Base-by-base conservation (phyloP, 2,113 vertebrate genomes). In the Pavo muticus region DNA sequence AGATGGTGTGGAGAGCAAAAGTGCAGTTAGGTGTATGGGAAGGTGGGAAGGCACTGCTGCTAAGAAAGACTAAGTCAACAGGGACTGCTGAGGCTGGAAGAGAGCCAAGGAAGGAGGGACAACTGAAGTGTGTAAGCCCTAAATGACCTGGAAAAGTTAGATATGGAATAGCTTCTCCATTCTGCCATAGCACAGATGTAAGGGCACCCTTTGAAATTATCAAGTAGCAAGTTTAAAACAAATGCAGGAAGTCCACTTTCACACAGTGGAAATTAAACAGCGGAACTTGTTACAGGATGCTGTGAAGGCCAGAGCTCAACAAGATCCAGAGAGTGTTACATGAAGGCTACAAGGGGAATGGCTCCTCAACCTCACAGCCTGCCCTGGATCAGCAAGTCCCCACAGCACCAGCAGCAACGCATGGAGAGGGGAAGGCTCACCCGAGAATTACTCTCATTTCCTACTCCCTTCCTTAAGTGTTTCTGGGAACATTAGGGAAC, bases 161-260 rank as follows among this genome's bases (percentile, higher is more conserved):
- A 14, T 81, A 10, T 12, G 27, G 29, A 90, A 65, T 24, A 81
- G 9, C 32, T 2, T 0, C 2, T 23, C 5, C 14, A 68, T 88
- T 65, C 39, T 47, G 39, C 23, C 44, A 84, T 35, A 52, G 37
- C 37, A 83, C 20, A 50, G 90, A 80, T 70, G 21, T 56, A 77
- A 88, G 21, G 64, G 6, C 6, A 60, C 5, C 4, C 67, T 83
- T 84, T 60, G 70, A 91, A 93, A 93, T 82, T 47, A 48, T 16
- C 25, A 72, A 37, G 44, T 81, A 8, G 14, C 47, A 52, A 90
- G 61, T 13, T 93, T 64, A 57, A 92, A 96, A 92, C 72, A 92
- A 96, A 90, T 10, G 88, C 30, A 78, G 94, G 95, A 96, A 95
- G 70, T 92, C 23, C 70, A 72, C 88, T 92, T 93, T 94, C 84